Base-by-base conservation (phyloP, 2,113 vertebrate species). In the Zosterops pallidus region DNA sequence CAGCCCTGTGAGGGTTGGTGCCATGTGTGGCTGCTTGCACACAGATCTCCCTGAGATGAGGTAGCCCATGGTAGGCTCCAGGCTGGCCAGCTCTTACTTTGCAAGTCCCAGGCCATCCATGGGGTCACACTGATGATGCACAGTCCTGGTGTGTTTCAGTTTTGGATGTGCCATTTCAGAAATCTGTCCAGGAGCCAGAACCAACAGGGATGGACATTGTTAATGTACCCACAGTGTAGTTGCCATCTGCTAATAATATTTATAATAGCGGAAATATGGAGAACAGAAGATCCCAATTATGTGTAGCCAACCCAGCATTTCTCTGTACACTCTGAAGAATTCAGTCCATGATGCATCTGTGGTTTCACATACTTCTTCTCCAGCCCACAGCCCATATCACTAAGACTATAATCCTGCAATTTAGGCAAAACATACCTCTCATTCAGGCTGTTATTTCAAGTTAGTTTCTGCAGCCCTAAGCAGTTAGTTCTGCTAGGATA, bases 221-320 rank as follows among this genome's bases (percentile, higher is more conserved):
- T 95, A 74, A 52, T 85, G 56, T 89, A 78, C 62, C 59, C 85
- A 62, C 37, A 69, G 59, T 46, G 69, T 44, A 83, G 57, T 29
- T 92, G 64, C 63, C 68, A 81, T 91, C 82, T 92, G 76, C 79
- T 94, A 92, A 63, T 91, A 84, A 63, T 89, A 84, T 86, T 90
- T 91, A 26, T 78, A 77, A 68, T 63, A 63, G 60, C 59, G 88
- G 77, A 86, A 89, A 63, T 65, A 37, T 0, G 0, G 63, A 53
- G 85, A 91, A 69, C 69, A 70, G 75, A 96, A 86, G 53, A 91
- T 85, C 52, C 49, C 42, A 37, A 26, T 87, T 83, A 78, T 70
- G 17, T 24, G 39, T 49, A 60, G 42, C 79, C 42, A 74, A 15
- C 5, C 5, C 35, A 46, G 3, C 33, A 39, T 57, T 88, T 63